Evolutionary conservation across 2,113 vertebrate species (phyloP).

Genomic region (Climacteris rufus): DNA sequence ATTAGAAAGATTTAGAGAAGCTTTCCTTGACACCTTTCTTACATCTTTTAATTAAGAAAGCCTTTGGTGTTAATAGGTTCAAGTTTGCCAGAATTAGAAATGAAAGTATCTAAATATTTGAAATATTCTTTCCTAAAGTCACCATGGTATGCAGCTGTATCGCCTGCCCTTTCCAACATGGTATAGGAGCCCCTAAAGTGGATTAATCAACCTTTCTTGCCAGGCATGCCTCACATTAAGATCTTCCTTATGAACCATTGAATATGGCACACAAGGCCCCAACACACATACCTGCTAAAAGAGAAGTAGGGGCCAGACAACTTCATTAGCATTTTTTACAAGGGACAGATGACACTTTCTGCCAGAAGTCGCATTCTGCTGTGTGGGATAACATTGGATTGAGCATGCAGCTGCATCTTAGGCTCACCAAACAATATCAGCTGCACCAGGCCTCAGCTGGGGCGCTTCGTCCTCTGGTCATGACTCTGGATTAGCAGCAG

Average conservation of each 20-base stretch:
- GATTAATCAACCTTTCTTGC: neutral
- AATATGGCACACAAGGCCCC: neutral
- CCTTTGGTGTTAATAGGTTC: neutral
- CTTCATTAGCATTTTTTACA: neutral
- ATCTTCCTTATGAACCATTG: neutral
- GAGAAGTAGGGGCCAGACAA: neutral
- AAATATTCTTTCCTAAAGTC: neutral
- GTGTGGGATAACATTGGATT: neutral
- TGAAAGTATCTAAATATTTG: neutral
- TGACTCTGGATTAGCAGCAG: neutral
- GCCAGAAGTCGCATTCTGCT: neutral
- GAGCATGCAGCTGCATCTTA: neutral
- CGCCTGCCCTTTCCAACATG: neutral
- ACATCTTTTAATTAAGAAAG: constrained; percentile 7
- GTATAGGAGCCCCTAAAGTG: neutral
- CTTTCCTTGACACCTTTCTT: neutral
- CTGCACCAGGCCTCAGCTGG: neutral
- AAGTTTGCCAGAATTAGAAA: neutral
- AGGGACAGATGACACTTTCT: neutral
- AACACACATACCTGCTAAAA: neutral
- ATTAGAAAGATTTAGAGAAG: constrained; percentile 10
- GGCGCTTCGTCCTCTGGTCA: neutral
- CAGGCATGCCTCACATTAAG: neutral
- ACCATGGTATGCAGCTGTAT: neutral
- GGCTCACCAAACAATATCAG: neutral